These are phyloP conservation scores for Antitype chi DNA, from an alignment of 2,888 invertebrate species.

Conservation along the genomic window DNA sequence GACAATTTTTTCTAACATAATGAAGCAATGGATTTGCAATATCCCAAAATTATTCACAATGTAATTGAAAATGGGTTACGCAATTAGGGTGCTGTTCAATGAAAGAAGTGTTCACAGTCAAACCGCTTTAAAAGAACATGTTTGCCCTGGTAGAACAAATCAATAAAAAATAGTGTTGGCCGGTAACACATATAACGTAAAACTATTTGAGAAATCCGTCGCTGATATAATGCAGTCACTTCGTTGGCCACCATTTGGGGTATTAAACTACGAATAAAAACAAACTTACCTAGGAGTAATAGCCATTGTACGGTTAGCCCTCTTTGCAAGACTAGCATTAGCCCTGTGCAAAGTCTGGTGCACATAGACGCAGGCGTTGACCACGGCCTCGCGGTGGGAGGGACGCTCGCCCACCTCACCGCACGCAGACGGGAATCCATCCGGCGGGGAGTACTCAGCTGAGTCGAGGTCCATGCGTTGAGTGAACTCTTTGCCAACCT, in stretches of 20 bases:
- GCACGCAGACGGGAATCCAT: slow-evolving; percentile 97
- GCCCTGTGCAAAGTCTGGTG: slow-evolving; percentile 99
- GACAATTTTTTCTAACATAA: too few species aligned
- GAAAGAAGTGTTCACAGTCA: neutral
- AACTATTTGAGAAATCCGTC: neutral
- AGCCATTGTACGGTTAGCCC: slow-evolving; percentile 98
- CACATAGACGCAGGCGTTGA: slow-evolving; percentile 99
- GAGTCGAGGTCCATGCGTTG: slow-evolving; percentile 98
- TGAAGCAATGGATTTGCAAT: too few species aligned
- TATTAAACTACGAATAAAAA: neutral
- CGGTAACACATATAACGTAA: neutral
- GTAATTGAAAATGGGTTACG: too few species aligned
- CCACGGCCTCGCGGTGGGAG: slow-evolving; percentile 98
- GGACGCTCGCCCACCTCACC: slow-evolving; percentile 94
- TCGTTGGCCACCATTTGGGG: neutral
- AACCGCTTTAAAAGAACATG: neutral
- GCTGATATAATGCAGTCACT: neutral
- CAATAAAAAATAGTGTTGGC: neutral
- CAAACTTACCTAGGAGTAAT: slow-evolving; percentile 95
- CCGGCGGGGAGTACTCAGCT: slow-evolving; percentile 96
- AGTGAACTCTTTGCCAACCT: slow-evolving; percentile 99
- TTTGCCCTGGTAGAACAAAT: neutral
- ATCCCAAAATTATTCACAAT: too few species aligned
- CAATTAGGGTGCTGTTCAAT: neutral
- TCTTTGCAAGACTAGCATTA: slow-evolving; percentile 96